Evolutionary conservation across 2,888 invertebrate species (phyloP).

Genomic region (Platycheirus rosarum): DNA sequence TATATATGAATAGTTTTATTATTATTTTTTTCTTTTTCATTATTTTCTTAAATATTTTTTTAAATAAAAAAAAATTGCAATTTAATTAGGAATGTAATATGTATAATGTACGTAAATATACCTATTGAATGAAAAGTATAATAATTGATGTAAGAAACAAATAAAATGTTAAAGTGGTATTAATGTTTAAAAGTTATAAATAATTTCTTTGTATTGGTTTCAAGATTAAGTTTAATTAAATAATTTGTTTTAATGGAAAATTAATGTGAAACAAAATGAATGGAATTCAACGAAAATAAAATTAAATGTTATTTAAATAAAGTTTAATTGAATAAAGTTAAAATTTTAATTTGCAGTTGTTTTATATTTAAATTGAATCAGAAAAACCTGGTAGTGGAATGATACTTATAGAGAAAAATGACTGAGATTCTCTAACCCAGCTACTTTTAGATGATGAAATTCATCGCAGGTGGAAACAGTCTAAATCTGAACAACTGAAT

Average conservation of each 20-base stretch:
- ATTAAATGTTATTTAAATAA: slow-evolving; percentile 42
- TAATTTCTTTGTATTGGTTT: slow-evolving; percentile 58
- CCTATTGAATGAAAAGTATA: slow-evolving; percentile 27
- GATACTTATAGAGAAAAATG: no score
- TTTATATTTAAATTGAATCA: no score
- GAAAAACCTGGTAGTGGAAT: no score
- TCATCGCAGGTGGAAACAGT: no score
- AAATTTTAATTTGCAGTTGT: slow-evolving; percentile 21
- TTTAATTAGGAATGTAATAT: slow-evolving; percentile 22
- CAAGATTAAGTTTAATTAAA: slow-evolving; percentile 57
- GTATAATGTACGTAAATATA: slow-evolving; percentile 59
- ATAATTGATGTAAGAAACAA: neutral
- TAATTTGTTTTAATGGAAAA: slow-evolving; percentile 26
- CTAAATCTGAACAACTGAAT: no score
- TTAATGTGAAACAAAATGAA: slow-evolving; percentile 18
- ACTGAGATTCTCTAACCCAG: no score
- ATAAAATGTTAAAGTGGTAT: slow-evolving; percentile 46
- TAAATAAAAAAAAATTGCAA: slow-evolving; percentile 16
- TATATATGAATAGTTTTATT: slow-evolving; percentile 1
- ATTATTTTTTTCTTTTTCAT: slow-evolving; percentile 1
- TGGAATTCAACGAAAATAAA: slow-evolving; percentile 13
- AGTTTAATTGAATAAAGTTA: no score
- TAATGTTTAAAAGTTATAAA: slow-evolving; percentile 52
- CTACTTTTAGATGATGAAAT: no score
- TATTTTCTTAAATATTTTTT: slow-evolving; percentile 11